A percentile compares a stretch with the other conserved stretches of the same genome.
phyloP scores from a whole-genome alignment of 2,113 vertebrate genomes.

The Ochotona curzoniae region DNA sequence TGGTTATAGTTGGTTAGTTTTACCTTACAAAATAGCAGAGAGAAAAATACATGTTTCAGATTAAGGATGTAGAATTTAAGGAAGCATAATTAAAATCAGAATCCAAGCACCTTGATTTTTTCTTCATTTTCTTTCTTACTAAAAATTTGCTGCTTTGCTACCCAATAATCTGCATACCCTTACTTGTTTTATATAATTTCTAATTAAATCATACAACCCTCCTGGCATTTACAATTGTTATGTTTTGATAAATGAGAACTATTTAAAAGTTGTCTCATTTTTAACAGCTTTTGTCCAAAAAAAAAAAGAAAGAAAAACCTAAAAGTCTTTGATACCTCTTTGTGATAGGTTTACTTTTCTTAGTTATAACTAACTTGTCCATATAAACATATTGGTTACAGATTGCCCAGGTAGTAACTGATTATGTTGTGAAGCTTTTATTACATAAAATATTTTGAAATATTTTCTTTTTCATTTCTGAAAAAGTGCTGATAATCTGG shows the following conservation, averaged over 20 bases:
- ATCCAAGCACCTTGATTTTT: not conserved
- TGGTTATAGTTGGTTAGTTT: not conserved
- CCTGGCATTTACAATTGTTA: not conserved
- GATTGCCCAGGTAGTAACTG: constrained; percentile 8
- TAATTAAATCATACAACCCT: not conserved
- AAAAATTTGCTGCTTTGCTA: constrained; percentile 4
- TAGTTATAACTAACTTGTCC: not conserved
- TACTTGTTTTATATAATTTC: not conserved
- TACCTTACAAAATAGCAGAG: not conserved
- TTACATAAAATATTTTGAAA: constrained; percentile 71
- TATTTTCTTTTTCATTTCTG: constrained; percentile 61
- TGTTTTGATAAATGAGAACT: constrained; percentile 4
- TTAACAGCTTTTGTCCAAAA: constrained; percentile 40
- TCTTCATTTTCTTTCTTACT: not conserved
- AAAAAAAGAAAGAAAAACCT: not conserved
- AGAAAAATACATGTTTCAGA: not conserved
- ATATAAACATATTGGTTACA: constrained; percentile 7
- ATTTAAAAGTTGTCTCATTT: constrained; percentile 19
- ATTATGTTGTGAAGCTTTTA: constrained; percentile 35
- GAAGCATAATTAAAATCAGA: not conserved
- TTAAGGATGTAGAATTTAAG: not conserved
- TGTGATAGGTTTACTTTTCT: not conserved
- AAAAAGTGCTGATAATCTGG: constrained; percentile 58
- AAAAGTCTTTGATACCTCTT: too few species aligned
- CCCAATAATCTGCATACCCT: not conserved